Percentiles rank a stretch among this genome's conserved stretches.
Evolutionary conservation across 2,113 vertebrate species (phyloP).

Genomic region (Paramisgurnus dabryanus): DNA sequence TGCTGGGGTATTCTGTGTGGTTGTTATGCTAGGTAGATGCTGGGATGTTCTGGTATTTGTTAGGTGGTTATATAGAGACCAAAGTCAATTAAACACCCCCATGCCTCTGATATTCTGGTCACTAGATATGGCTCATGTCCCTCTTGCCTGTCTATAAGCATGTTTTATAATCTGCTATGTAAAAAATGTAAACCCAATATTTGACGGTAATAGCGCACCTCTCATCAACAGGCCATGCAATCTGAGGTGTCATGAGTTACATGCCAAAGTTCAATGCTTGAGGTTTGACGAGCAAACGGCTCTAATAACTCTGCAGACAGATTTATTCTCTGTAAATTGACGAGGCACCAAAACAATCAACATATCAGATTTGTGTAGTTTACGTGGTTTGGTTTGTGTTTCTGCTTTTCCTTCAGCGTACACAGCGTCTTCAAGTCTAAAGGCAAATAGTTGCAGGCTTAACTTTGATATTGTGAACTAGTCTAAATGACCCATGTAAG

Average conservation of each 20-base stretch:
- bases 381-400: slow-evolving; percentile 7
- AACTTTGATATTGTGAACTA: slow-evolving; percentile 17
- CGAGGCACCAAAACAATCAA: not conserved
- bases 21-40: too few relatives aligned
- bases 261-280: not conserved
- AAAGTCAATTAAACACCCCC: too few relatives aligned
- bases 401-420: not conserved
- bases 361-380: not conserved
- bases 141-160: too few relatives aligned
- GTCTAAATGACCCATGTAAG: slow-evolving; percentile 21
- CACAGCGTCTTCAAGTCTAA: not conserved
- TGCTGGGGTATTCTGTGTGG: too few relatives aligned
- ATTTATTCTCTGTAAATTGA: not conserved
- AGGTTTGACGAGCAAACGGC: not conserved
- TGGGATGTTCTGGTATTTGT: too few relatives aligned
- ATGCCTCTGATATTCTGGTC: too few relatives aligned
- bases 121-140: too few relatives aligned
- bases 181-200: too few relatives aligned
- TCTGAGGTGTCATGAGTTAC: not conserved
- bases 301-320: not conserved
- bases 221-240: too few relatives aligned
- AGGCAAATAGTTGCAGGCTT: slow-evolving; percentile 4
- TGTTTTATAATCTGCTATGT: too few relatives aligned
- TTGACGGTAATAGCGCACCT: too few relatives aligned
- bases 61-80: too few relatives aligned